Evolutionary conservation across 2,113 vertebrate species (phyloP).

Genomic region (Nothocercus nigrocapillus): DNA sequence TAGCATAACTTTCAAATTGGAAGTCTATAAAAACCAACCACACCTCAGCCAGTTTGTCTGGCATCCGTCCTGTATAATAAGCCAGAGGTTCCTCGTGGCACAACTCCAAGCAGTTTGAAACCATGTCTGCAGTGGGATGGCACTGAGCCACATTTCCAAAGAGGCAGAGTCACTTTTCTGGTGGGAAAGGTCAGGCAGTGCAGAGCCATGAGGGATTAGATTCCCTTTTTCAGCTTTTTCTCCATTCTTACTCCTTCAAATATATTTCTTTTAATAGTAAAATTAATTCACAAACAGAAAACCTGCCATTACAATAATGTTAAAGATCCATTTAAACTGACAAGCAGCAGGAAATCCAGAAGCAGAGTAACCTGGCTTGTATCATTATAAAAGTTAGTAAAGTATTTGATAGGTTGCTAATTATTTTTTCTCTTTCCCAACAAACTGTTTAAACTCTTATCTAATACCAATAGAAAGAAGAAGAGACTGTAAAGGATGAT

Average conservation of each 20-base stretch:
- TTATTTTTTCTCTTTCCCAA: background rate
- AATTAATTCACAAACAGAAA: conserved; percentile 59
- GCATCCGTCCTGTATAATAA: conserved; percentile 61
- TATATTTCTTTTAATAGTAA: conserved; percentile 41
- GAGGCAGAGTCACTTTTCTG: conserved; percentile 56
- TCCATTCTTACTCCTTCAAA: background rate
- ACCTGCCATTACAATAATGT: conserved; percentile 38
- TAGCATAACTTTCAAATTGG: conserved; percentile 68
- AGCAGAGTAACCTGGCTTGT: conserved; percentile 9
- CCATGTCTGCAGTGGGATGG: conserved; percentile 55
- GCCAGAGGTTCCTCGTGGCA: conserved; percentile 39
- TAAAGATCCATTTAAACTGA: conserved; percentile 43
- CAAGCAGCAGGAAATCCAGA: conserved; percentile 19
- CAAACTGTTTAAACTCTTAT: background rate
- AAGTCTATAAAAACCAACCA: conserved; percentile 64
- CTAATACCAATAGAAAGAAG: background rate
- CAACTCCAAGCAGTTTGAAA: conserved; percentile 63
- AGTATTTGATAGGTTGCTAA: background rate
- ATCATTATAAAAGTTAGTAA: conserved; percentile 29
- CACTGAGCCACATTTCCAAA: conserved; percentile 61
- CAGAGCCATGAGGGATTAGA: conserved; percentile 9
- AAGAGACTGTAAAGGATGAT: background rate
- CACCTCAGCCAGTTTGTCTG: conserved; percentile 70
- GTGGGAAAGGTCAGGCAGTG: conserved; percentile 70
- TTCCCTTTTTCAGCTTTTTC: conserved; percentile 34